A percentile compares a stretch with the other conserved stretches of the same genome.
phyloP scores from a whole-genome alignment of 1,140 invertebrate species.

The Zaprionus capensis region DNA sequence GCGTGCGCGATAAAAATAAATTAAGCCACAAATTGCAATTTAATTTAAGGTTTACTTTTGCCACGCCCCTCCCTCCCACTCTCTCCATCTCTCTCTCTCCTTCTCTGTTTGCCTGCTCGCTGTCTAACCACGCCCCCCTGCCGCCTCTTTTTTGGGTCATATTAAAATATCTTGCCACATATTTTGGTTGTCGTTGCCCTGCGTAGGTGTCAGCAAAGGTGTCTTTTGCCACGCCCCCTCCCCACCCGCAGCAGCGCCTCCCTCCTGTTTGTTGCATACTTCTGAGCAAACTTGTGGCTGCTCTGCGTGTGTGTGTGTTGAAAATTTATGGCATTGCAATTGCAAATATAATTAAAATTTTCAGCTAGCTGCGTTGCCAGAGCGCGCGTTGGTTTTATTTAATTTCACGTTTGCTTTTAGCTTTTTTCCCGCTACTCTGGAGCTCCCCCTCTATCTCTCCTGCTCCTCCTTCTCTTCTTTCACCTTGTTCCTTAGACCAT shows the following conservation, averaged over 20 bases:
- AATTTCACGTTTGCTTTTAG: slow-evolving; percentile 37
- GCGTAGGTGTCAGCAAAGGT: slow-evolving; percentile 50
- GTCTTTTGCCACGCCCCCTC: not conserved
- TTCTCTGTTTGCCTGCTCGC: not conserved
- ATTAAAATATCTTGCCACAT: slow-evolving; percentile 83
- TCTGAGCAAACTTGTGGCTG: slow-evolving; percentile 35
- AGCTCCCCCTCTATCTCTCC: too few species aligned
- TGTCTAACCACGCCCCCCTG: slow-evolving; percentile 9
- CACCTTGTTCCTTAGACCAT: not conserved
- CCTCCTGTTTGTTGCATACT: slow-evolving; percentile 35
- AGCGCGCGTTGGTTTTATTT: slow-evolving; percentile 41
- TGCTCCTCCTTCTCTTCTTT: not conserved
- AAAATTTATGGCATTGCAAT: slow-evolving; percentile 81
- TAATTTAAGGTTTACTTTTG: slow-evolving; percentile 81
- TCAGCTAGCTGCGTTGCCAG: slow-evolving; percentile 58
- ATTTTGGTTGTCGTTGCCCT: slow-evolving; percentile 53
- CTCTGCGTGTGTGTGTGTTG: slow-evolving; percentile 26
- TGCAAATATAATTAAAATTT: slow-evolving; percentile 83
- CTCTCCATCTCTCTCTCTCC: not conserved
- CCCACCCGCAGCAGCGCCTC: not conserved
- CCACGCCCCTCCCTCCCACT: not conserved
- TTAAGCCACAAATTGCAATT: slow-evolving; percentile 84
- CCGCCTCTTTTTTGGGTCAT: slow-evolving; percentile 55
- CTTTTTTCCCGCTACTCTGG: slow-evolving; percentile 14
- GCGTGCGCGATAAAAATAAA: slow-evolving; percentile 77